Base-by-base conservation (phyloP, 2,888 invertebrate genomes). In the Ophion ellenae region DNA sequence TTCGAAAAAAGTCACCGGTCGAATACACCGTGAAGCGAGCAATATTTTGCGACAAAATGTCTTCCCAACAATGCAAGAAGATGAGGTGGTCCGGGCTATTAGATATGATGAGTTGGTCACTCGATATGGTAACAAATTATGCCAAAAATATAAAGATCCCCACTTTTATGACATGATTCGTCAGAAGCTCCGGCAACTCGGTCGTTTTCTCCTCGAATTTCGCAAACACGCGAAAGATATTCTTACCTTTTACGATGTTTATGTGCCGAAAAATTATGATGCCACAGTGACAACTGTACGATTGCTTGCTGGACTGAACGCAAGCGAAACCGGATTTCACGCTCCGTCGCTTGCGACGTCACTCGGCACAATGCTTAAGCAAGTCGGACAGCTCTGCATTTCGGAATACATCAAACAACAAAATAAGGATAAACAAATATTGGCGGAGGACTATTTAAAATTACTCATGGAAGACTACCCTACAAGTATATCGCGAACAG, bases 381-480 rank as follows among this genome's bases (percentile, higher is more conserved):
- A 86, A 20, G 66, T 88, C n/a, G 85, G 84, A n/a, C 70, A 83
- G 7, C 64, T 88, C 2, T 79, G 64, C 7, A 69, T 76, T 5
- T 76, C 70, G 7, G 81, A 81, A 64, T 89, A 77, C 47, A 88
- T 89, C 24, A 88, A 84, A 45, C 40, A 53, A 10, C 40, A 85
- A n/a, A 66, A 76, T 10, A 45, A 40, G 40, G 80, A 87, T 17
- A 84, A 81, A 20, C 74, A 83, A 78, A 61, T 53, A 14, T 59
- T 47, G 1, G 81, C 75, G 14, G 81, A 86, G 73, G 69, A 87
- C 63, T 88, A 86, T 66, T 32, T 88, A 11, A 85, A 86, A 66
- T 53, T 89, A 20, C 17, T 85, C 7, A 47, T n/a, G 0, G 81
- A 80, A 66, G 86, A 87, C 59, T 87, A 70, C 32, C 1, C 47